Percentiles rank a stretch among this genome's conserved stretches.
Conservation (phyloP, 2,888 invertebrate genomes). For the Andricus quercusramuli region DNA sequence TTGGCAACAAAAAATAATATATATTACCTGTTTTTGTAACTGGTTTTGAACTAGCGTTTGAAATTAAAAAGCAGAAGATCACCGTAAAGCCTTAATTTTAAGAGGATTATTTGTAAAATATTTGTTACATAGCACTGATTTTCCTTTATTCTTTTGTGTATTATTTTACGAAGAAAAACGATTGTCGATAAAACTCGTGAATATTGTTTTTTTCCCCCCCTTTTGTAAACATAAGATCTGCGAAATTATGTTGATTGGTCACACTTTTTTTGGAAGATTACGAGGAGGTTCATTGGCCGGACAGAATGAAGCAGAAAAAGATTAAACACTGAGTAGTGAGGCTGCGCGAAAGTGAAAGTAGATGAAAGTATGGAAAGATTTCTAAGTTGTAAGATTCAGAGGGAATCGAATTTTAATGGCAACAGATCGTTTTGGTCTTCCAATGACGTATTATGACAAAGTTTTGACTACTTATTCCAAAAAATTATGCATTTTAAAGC, state of each 20-base stretch:
- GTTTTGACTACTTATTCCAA: neutral
- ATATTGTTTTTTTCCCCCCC: neutral
- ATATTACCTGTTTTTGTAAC: neutral
- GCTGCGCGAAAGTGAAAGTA: conserved; percentile 27
- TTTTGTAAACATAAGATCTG: neutral
- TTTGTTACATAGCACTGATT: neutral
- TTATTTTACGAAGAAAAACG: neutral
- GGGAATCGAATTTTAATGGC: neutral
- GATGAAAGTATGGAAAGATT: conserved; percentile 16
- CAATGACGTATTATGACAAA: neutral
- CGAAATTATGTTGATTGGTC: neutral
- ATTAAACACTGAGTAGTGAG: neutral
- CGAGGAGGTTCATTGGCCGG: neutral
- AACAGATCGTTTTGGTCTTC: neutral
- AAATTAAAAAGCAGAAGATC: neutral
- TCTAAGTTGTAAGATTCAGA: neutral
- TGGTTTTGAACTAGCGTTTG: neutral
- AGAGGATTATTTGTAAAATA: neutral
- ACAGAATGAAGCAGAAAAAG: neutral
- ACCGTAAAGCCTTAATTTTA: neutral
- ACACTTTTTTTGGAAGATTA: conserved; percentile 1
- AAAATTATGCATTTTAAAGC: conserved; percentile 13
- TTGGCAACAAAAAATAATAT: neutral
- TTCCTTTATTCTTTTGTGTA: neutral
- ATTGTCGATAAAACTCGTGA: neutral